Evolutionary conservation across 2,113 vertebrate species (phyloP).

Genomic region (Brachionichthys hirsutus): DNA sequence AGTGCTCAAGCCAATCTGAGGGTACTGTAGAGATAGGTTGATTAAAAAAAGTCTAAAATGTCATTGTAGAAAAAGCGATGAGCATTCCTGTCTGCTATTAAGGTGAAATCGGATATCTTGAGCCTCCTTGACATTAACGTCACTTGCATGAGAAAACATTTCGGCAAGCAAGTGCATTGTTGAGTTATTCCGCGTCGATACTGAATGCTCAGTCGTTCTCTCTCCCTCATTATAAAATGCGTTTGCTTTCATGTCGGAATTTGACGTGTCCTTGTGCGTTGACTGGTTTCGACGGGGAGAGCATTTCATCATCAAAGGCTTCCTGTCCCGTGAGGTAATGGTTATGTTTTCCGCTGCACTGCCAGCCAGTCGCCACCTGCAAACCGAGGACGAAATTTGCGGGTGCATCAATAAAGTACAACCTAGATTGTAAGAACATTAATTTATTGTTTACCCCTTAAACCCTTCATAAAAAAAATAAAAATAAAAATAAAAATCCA

Average conservation of each 20-base stretch:
- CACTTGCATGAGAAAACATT: background rate
- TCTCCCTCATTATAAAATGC: background rate
- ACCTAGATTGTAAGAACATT: constrained; percentile 62
- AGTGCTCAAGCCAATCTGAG: no score
- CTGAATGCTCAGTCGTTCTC: constrained; percentile 18
- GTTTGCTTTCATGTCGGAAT: constrained; percentile 26
- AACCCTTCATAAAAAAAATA: constrained; percentile 20
- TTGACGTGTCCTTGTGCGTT: constrained; percentile 13
- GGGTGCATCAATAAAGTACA: constrained; percentile 64
- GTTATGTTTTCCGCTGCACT: constrained; percentile 47
- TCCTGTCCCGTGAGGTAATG: constrained; percentile 40
- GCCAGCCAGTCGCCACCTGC: constrained; percentile 59
- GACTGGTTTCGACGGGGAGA: constrained; percentile 15
- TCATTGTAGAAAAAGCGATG: no score
- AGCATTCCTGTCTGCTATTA: no score
- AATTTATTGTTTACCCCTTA: constrained; percentile 4
- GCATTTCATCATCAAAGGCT: constrained; percentile 54
- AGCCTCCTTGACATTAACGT: background rate
- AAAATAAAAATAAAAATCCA: background rate
- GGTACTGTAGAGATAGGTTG: no score
- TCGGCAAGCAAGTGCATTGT: background rate
- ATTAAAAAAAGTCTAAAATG: no score
- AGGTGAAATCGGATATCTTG: background rate
- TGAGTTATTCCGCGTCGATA: background rate
- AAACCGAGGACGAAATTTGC: constrained; percentile 63